Evolutionary conservation across 2,888 invertebrate species (phyloP), one percentile per base, ranked within the genome.

Genomic region (Drosophila suboccidentalis): DNA sequence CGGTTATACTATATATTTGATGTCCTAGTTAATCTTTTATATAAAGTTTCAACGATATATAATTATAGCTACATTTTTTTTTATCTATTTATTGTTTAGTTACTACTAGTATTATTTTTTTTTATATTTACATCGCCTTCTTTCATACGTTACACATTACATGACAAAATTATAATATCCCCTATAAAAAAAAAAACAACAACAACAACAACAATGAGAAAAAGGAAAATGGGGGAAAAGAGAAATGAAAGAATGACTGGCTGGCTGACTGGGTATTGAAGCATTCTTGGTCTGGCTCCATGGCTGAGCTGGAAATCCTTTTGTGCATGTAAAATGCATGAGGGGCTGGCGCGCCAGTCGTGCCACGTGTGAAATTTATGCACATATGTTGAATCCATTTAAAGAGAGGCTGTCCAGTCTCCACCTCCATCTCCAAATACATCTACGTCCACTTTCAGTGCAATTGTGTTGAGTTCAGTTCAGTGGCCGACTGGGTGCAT

Each of bases 311-410:
- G 70, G 39, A 83, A 87, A 79, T 80, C 87, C 81, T 80, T 78
- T 71, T 73, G 80, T 77, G 77, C 72, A 89, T 85, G 79, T 84
- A 71, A 89, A 85, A 89, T 86, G 80, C 82, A 86, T 87, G 71
- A 75, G 54, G 76, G 55, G 54, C 49, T 62, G 81, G 68, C 53
- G 50, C 41, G 58, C 51, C 58, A 44, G 64, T 47, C 73, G 73
- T 71, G 80, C 76, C 78, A 86, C 86, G 86, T 89, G 86, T 88
- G 86, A 86, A 89, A 89, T 86, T 87, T 89, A 89, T 86, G 86
- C 86, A 73, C 86, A 87, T 89, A 87, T 87, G 88, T 77, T 83
- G 89, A 78, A 80, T 78, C 69, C 87, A 80, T 78, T 85, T 85
- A 74, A 71, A 67, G 60, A 36, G 57, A 32, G 22, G 1, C 15